Base-by-base conservation (phyloP, 2,888 invertebrate species). In the Limenitis camilla region DNA sequence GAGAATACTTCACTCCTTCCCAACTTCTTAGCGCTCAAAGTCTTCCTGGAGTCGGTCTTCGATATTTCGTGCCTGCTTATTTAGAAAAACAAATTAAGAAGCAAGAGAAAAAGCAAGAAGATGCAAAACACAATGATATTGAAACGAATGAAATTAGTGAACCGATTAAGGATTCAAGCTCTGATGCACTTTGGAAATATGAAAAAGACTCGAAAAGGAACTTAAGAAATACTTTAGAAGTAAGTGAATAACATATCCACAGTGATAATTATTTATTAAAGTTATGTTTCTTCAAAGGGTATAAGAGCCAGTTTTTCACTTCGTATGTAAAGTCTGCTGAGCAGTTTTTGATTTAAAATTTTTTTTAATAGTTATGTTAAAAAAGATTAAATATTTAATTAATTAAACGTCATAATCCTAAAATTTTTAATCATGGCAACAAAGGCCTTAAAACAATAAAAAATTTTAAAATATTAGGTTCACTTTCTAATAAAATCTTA, bases 1-100 rank as follows among this genome's bases (percentile, higher is more conserved):
- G 57, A n/a, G 64, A 72, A 56, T 78, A 75, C 64, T 74, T 80
- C 56, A 76, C 70, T 5, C 76, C 75, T 52, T 63, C 73, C 0
- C 78, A 81, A 58, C 62, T 81, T 40, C 69, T 87, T 0, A 76
- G 84, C 56, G 78, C 82, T 4, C 85, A 84, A 61, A 76, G 64
- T 36, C 57, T 85, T 47, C 86, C 87, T 36, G 87, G 87, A 8
- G 62, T 80, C 27, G 87, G 87, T 1, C 66, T 84, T 11, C 72
- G 81, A 45, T 87, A 87, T 64, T 86, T 85, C 58, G 70, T 76
- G 10, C 87, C 87, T 1, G 60, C 66, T 11, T 79, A 77, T 55
- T 56, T 69, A 5, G 67, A 72, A 5, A 54, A 64, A 5, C 70
- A 69, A 50, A 66, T 65, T 5, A 67, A 64, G 41, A 66, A 67